Evolutionary conservation across 1,140 invertebrate species (phyloP), one percentile per base, ranked within the genome.

Genomic region (Drosophila suzukii): DNA sequence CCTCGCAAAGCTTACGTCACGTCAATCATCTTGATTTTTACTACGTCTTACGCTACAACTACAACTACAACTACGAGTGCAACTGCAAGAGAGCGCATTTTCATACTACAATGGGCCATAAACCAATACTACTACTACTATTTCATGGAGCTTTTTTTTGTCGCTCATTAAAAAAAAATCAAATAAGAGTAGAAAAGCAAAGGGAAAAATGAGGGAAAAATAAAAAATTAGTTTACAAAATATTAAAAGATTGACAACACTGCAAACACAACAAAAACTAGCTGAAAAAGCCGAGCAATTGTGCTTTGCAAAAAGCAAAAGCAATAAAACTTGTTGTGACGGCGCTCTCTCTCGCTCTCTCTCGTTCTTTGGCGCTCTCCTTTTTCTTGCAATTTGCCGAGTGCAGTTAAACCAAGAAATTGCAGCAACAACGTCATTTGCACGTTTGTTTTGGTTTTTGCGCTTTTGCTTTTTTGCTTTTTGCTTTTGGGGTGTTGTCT

Each of bases 401-500:
- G 78, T 81, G 78, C 73, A 78, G 44, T 81, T 60, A 68, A 49
- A 81, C 73, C 62, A 36, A 51, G 60, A 55, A 61, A 36, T 36
- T 36, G 75, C 58, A 67, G 20, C 34, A 57, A 51, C 46, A 63
- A 63, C 32, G n/a, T 20, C 66, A 34, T 53, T 62, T 36, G 30
- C 17, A 27, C 17, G 32, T 67, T 57, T 63, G 44, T 60, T 75
- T 70, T 80, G 63, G 66, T 73, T 80, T 59, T 41, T 53, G 13
- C 49, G 44, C 20, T 59, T 59, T 54, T 50, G 34, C 17, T 30
- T 27, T 32, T 61, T 10, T 60, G 30, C 39, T 6, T 24, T 36
- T 30, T 55, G 38, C 32, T 58, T 49, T 36, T 41, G 41, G 27
- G 36, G 46, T 32, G 34, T 27, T 36, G 27, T 53, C 57, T 60